phyloP scores from a whole-genome alignment of 2,888 invertebrate genomes.

The Osedax fenrisi region DNA sequence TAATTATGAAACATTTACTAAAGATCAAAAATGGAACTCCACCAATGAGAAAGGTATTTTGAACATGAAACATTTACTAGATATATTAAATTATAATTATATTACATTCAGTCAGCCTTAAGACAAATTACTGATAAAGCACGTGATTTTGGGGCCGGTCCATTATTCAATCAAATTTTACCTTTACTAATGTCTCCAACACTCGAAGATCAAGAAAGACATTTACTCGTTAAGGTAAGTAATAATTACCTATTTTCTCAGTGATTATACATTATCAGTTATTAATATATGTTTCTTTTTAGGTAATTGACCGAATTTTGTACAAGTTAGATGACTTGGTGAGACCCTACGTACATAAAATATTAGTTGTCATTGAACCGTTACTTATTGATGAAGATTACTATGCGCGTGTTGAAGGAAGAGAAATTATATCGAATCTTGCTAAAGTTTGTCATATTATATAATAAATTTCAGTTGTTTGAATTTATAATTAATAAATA shows the following conservation, averaged over 20 bases:
- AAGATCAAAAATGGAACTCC: slow-evolving; percentile 99
- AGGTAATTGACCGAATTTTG: slow-evolving; percentile 77
- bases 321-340: slow-evolving; percentile 97
- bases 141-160: slow-evolving; percentile 92
- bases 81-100: not conserved
- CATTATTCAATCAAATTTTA: slow-evolving; percentile 94
- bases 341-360: slow-evolving; percentile 97
- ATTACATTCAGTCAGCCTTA: slow-evolving; percentile 59
- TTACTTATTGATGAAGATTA: slow-evolving; percentile 97
- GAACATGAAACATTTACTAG: not conserved
- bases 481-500: slow-evolving; percentile 32
- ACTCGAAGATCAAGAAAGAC: slow-evolving; percentile 94
- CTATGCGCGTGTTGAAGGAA: slow-evolving; percentile 95
- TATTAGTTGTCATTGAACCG: slow-evolving; percentile 95
- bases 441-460: slow-evolving; percentile 60
- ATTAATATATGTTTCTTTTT: not conserved
- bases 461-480: not conserved
- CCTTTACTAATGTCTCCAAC: slow-evolving; percentile 99
- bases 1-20: slow-evolving; percentile 92
- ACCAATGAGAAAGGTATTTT: slow-evolving; percentile 75
- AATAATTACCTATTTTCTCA: no score
- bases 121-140: slow-evolving; percentile 97
- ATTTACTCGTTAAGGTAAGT: slow-evolving; percentile 76
- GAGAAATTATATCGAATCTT: slow-evolving; percentile 95
- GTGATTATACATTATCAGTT: not conserved